Percentiles rank a stretch among this genome's conserved stretches.
phyloP scores from a whole-genome alignment of 2,113 vertebrate genomes.

The Alouatta palliata region DNA sequence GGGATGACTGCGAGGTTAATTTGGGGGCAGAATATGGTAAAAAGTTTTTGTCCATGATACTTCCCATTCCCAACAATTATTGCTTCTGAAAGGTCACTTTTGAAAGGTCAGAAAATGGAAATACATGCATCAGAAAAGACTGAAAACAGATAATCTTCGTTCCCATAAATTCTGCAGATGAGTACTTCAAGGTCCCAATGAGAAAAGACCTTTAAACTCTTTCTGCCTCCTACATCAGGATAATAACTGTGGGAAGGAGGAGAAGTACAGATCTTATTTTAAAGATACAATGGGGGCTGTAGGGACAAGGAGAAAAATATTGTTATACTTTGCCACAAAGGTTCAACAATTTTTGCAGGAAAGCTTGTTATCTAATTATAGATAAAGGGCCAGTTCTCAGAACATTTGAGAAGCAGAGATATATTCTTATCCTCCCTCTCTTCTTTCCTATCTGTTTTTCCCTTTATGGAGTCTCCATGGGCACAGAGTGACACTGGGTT shows the following conservation, averaged over 20 bases:
- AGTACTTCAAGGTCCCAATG: constrained; percentile 63
- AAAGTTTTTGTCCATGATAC: constrained; percentile 36
- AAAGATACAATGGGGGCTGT: constrained; percentile 11
- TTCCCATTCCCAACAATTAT: constrained; percentile 46
- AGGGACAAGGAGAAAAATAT: not conserved
- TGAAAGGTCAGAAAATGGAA: constrained; percentile 68
- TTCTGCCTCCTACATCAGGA: not conserved
- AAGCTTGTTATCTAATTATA: not conserved
- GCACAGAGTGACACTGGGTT: not conserved
- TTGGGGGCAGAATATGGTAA: not conserved
- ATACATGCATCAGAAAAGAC: constrained; percentile 51
- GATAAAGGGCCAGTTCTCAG: not conserved
- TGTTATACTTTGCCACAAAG: constrained; percentile 50
- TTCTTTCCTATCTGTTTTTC: not conserved
- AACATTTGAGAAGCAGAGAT: not conserved
- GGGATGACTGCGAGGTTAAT: not conserved
- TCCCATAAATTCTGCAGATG: constrained; percentile 68
- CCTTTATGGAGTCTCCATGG: not conserved
- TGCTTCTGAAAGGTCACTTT: constrained; percentile 54
- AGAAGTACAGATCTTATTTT: constrained; percentile 28
- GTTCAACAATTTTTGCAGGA: not conserved
- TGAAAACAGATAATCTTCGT: constrained; percentile 46
- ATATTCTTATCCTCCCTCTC: not conserved
- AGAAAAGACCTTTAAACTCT: constrained; percentile 76
- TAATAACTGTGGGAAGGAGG: constrained; percentile 70